A percentile compares a stretch with the other conserved stretches of the same genome.
These are phyloP conservation scores for Copidosoma aretas DNA, from an alignment of 2,888 invertebrate genomes.

Conservation along the genomic window DNA sequence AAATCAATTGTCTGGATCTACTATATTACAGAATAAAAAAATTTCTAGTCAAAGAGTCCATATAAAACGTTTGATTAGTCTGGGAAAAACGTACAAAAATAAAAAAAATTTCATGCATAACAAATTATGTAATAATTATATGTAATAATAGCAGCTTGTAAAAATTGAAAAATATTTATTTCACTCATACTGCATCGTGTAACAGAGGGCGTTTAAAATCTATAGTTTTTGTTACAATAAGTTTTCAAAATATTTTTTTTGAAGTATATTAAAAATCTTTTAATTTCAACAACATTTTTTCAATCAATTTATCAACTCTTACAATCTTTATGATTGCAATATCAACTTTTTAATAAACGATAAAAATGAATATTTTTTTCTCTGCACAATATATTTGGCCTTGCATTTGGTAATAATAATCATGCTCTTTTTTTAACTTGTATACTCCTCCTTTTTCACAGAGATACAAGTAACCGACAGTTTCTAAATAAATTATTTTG, in stretches of 20 bases:
- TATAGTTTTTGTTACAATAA: too few relatives aligned
- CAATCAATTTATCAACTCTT: background rate
- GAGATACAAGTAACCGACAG: conserved; percentile 34
- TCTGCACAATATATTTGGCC: background rate
- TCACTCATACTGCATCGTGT: too few relatives aligned
- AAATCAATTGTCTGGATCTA: conserved; percentile 6
- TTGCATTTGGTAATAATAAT: background rate
- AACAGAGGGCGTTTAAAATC: too few relatives aligned
- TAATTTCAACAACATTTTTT: background rate
- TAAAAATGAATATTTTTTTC: background rate
- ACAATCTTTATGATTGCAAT: background rate
- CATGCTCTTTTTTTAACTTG: too few relatives aligned
- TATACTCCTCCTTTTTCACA: background rate
- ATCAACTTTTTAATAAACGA: background rate
- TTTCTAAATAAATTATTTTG: conserved; percentile 19
- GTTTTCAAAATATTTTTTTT: too few relatives aligned
- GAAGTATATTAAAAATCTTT: background rate
- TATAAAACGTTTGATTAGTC: conserved; percentile 36
- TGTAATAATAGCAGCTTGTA: too few relatives aligned
- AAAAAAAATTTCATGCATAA: too few relatives aligned
- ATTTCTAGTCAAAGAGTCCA: conserved; percentile 33
- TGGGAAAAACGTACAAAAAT: too few relatives aligned
- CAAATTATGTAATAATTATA: too few relatives aligned
- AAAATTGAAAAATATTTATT: too few relatives aligned
- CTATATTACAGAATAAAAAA: conserved; percentile 18